Conservation (phyloP, 1,140 invertebrate species). For the Saccostrea glomerata region DNA sequence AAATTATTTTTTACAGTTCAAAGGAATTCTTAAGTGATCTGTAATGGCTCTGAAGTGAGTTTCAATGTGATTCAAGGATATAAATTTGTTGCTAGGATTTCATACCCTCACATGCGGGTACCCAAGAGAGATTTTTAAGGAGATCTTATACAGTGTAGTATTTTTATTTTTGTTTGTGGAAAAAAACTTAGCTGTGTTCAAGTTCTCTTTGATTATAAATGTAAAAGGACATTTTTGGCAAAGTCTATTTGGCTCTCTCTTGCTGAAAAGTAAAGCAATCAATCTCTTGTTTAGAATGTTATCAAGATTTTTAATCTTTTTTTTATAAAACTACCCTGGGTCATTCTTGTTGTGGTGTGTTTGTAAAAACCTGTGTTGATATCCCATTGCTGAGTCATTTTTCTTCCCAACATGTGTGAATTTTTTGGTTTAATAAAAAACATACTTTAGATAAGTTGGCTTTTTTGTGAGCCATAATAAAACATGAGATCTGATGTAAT, state of each 20-base stretch:
- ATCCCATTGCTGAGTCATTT: neutral
- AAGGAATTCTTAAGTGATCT: neutral
- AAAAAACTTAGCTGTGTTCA: neutral
- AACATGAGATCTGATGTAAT: neutral
- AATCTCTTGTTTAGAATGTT: slow-evolving; percentile 21
- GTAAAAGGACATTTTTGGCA: neutral
- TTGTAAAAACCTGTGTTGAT: neutral
- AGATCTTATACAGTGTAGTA: neutral
- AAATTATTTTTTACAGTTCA: neutral
- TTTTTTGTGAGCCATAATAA: neutral
- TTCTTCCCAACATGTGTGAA: slow-evolving; percentile 8
- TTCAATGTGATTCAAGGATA: neutral
- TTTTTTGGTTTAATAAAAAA: neutral
- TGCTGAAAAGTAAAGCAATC: neutral
- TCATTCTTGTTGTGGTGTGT: neutral
- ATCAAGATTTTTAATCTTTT: neutral
- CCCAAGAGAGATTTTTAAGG: neutral
- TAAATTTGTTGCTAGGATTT: neutral
- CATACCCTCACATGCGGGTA: neutral
- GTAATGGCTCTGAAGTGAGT: neutral
- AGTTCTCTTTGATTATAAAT: neutral
- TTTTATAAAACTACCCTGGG: slow-evolving; percentile 12
- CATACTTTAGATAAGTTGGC: neutral
- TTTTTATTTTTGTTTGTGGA: neutral
- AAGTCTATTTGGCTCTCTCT: neutral